Evolutionary conservation across 2,888 invertebrate species (phyloP).

Genomic region (Rosalia funebris): DNA sequence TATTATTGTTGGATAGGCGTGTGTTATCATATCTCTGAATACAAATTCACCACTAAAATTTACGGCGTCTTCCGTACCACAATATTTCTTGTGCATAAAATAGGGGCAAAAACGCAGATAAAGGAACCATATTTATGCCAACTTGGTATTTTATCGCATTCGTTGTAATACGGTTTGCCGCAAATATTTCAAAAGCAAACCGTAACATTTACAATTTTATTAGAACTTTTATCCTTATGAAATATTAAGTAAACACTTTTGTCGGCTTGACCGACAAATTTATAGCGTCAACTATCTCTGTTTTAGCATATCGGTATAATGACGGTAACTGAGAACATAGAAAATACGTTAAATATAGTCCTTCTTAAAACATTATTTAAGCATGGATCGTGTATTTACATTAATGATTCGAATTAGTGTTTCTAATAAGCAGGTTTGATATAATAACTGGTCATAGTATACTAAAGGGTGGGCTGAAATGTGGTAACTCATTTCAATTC

Average conservation of each 20-base stretch:
- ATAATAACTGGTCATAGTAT: too few relatives aligned
- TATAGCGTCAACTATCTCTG: slow-evolving; percentile 1
- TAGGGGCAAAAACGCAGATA: slow-evolving; percentile 32
- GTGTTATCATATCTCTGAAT: slow-evolving; percentile 39
- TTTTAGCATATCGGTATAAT: neutral
- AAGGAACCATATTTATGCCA: slow-evolving; percentile 38
- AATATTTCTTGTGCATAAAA: slow-evolving; percentile 42
- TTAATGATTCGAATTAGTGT: too few relatives aligned
- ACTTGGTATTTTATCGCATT: slow-evolving; percentile 35
- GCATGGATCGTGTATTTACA: too few relatives aligned
- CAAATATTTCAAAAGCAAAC: slow-evolving; percentile 27
- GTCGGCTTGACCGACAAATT: slow-evolving; percentile 11
- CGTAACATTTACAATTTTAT: slow-evolving; percentile 30
- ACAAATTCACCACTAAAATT: slow-evolving; percentile 42
- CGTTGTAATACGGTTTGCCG: slow-evolving; percentile 16
- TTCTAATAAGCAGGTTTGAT: too few relatives aligned
- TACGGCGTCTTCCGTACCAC: slow-evolving; percentile 42
- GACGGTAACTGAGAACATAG: too few relatives aligned
- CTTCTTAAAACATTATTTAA: too few relatives aligned
- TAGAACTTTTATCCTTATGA: slow-evolving; percentile 22
- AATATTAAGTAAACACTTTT: slow-evolving; percentile 28
- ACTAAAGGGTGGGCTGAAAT: too few relatives aligned
- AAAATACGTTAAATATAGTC: too few relatives aligned
- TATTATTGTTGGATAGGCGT: slow-evolving; percentile 30
- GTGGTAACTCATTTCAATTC: too few relatives aligned